Conservation (phyloP, 1,140 invertebrate genomes). For the Helicorthomorpha holstii region DNA sequence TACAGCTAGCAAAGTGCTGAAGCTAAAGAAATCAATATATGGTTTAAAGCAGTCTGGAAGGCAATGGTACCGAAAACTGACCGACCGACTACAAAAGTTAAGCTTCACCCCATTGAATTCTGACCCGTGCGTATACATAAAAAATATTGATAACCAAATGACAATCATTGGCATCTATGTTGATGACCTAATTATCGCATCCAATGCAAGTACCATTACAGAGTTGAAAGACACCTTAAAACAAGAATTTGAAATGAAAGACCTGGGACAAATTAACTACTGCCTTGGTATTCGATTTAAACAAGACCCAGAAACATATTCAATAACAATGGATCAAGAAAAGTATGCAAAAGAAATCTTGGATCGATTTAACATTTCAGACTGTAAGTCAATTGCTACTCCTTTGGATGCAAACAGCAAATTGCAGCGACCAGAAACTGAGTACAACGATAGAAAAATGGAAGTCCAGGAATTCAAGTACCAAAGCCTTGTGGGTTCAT, state of each 20-base stretch:
- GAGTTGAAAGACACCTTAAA: not conserved
- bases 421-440: not conserved
- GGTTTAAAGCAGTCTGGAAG: slow-evolving; percentile 18
- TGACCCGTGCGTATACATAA: slow-evolving; percentile 1
- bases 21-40: slow-evolving; percentile 12
- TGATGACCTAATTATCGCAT: slow-evolving; percentile 2
- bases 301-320: not conserved
- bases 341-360: slow-evolving; percentile 9
- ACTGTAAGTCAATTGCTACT: slow-evolving; percentile 8
- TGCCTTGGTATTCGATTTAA: slow-evolving; percentile 1
- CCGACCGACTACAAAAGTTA: not conserved
- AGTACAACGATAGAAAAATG: slow-evolving; percentile 5
- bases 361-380: slow-evolving; percentile 10
- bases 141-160: not conserved
- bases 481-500: slow-evolving; percentile 11
- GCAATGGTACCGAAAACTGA: slow-evolving; percentile 1
- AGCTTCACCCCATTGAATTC: not conserved
- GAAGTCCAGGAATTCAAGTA: not conserved
- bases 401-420: slow-evolving; percentile 2
- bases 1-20: not conserved
- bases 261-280: slow-evolving; percentile 6
- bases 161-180: slow-evolving; percentile 3
- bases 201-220: not conserved
- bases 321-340: slow-evolving; percentile 6
- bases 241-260: slow-evolving; percentile 9